Evolutionary conservation across 2,113 vertebrate species (phyloP), one percentile per base, ranked within the genome.

Genomic region (Gopherus evgoodei): DNA sequence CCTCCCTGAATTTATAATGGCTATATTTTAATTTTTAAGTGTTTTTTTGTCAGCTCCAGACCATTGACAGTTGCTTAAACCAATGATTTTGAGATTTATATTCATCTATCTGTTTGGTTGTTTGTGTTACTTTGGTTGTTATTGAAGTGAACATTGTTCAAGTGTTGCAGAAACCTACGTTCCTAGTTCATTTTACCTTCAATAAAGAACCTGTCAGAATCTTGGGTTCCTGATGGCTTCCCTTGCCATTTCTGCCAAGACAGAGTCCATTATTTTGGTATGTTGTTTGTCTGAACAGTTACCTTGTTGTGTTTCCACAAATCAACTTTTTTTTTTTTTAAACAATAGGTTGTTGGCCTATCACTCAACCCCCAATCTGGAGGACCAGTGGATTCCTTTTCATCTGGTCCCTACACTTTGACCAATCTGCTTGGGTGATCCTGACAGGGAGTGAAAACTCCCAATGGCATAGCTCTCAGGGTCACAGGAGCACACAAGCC

Each of bases 291-390:
- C 42, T 44, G 42, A 14, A 89, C 84, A 44, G 75, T 80, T 25
- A 93, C 21, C 25, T 89, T 89, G 87, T 92, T 91, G 93, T 89
- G 84, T 72, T 83, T 88, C 21, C 92, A 94, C 82, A 96, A 95
- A 79, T 86, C 31, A 80, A 86, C 42, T 84, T 82, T 82, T 79
- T 24, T 38, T 72, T 38, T 19, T n/a, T n/a, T n/a, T 2, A 11
- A 9, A 27, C 24, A 89, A 83, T 92, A 89, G 42, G 80, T 59
- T 80, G 96, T 52, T 56, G 84, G 81, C 35, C n/a, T 83, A 81
- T 49, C 27, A 62, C 8, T 89, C 22, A 53, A 47, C 27, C 82
- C 80, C 93, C 87, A 80, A 97, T 91, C 72, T 53, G 85, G 31
- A 88, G 42, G 90, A 13, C 12, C 87, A 85, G 47, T 90, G 81